Evolutionary conservation across 2,888 invertebrate species (phyloP), one percentile per base, ranked within the genome.

Genomic region (Eremobia ochroleuca): DNA sequence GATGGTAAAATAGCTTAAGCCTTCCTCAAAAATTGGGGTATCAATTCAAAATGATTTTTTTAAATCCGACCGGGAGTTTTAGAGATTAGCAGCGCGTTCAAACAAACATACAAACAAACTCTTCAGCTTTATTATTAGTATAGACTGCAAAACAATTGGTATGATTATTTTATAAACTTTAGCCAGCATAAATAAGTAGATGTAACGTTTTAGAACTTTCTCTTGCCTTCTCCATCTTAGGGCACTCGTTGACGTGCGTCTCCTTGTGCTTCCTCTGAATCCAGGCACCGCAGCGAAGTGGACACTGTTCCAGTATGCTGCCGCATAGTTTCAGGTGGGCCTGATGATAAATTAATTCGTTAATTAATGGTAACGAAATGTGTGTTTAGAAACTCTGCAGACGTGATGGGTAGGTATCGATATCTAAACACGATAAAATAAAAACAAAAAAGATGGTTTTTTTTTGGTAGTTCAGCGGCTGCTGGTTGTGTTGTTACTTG

Each of bases 281-380:
- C 95, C 98, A 98, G 5, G 97, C 97, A 0, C 98, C 98, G 87
- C 98, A 98, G 68, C 97, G 97, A 87, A 98, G 96, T 0, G 97
- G 97, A 75, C 98, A 98, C 90, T 98, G 97, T 90, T 98, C 98
- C 87, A 98, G 92, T 18, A 98, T 98, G 79, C 98, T 97, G 25
- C 98, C 98, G 83, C 98, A 98, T 86, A 97, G 97, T 78, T 97
- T 97, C 79, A 98, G 92, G 87, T 98, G 98, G 74, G 97, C 97
- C 97, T 98, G 90, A 0, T 49, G 6, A 55, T 4, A 65, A 6
- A 46, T 4, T 4, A 18, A 31, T 3, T 18, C 1, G 6, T 40
- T 69, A 52, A 1, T 5, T 8, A 40, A 34, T 21, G n/a, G 11
- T n/a, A 52, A 52, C 9, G 4, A 52, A n/a, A 52, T 52, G 8